These are phyloP conservation scores for Etheostoma spectabile DNA, from an alignment of 2,113 vertebrate species.

Conservation along the genomic window DNA sequence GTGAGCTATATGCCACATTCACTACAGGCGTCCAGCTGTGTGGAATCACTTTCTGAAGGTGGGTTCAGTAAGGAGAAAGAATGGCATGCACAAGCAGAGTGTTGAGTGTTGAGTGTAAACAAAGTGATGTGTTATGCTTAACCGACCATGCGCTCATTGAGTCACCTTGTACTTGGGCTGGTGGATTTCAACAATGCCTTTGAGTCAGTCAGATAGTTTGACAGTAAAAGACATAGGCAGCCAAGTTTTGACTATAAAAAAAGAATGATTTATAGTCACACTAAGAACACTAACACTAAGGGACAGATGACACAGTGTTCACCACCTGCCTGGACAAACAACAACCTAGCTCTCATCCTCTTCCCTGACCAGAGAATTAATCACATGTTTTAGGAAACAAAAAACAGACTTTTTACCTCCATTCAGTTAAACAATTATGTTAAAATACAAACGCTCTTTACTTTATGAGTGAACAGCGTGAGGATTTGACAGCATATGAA, in stretches of 20 bases:
- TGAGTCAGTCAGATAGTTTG: background rate
- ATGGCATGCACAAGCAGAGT: conserved; percentile 6
- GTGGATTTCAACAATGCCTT: background rate
- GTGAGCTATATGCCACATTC: background rate
- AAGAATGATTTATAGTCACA: background rate
- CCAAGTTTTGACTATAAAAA: background rate
- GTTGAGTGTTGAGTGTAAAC: background rate
- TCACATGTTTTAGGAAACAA: conserved; percentile 29
- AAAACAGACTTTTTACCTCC: background rate
- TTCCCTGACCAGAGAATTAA: background rate
- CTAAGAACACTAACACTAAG: background rate
- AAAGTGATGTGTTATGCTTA: background rate
- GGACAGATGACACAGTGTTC: background rate
- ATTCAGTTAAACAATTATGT: background rate
- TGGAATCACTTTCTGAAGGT: background rate
- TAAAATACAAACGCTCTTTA: background rate
- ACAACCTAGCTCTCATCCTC: background rate
- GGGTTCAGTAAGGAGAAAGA: conserved; percentile 1
- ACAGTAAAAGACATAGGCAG: background rate
- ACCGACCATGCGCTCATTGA: background rate
- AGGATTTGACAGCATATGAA: background rate
- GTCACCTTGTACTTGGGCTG: conserved; percentile 27
- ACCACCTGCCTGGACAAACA: background rate
- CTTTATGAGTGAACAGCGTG: background rate
- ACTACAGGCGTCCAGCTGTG: background rate